Conservation (phyloP, 92 coral and sea anemone genomes). For the Siderastrea radians region DNA sequence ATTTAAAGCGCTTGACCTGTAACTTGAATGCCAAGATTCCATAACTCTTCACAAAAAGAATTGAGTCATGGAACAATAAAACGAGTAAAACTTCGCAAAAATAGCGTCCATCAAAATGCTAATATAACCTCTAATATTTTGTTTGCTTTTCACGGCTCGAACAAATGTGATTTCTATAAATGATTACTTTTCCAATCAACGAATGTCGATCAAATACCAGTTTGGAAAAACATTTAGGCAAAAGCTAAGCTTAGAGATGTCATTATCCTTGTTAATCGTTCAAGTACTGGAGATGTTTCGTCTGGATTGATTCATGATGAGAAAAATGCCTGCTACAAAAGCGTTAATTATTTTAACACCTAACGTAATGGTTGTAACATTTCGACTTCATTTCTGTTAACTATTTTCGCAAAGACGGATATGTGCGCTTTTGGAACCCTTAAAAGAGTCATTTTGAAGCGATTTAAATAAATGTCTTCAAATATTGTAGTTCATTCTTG, state of each 20-base stretch:
- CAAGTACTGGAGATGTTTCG: conserved; percentile 9
- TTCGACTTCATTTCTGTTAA: background rate
- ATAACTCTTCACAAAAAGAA: background rate
- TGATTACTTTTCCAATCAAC: conserved; percentile 41
- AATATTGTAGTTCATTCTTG: background rate
- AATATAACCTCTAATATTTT: conserved; percentile 12
- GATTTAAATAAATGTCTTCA: conserved; percentile 5
- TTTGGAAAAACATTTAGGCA: conserved; percentile 35
- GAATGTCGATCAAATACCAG: background rate
- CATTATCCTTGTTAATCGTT: conserved; percentile 39
- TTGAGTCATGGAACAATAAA: background rate
- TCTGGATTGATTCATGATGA: conserved; percentile 24
- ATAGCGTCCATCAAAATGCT: background rate
- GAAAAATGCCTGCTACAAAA: conserved; percentile 31
- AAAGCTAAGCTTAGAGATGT: background rate
- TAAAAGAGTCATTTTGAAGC: background rate
- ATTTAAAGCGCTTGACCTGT: conserved; percentile 7
- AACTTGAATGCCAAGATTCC: background rate
- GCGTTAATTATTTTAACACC: conserved; percentile 56
- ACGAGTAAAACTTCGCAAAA: background rate
- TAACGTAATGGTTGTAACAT: conserved; percentile 14
- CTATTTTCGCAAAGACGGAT: background rate
- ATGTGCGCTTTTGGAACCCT: background rate
- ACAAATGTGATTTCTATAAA: conserved; percentile 41
- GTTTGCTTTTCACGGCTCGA: conserved; percentile 40